phyloP scores from a whole-genome alignment of 2,113 vertebrate species.

The Catharus bicknelli region DNA sequence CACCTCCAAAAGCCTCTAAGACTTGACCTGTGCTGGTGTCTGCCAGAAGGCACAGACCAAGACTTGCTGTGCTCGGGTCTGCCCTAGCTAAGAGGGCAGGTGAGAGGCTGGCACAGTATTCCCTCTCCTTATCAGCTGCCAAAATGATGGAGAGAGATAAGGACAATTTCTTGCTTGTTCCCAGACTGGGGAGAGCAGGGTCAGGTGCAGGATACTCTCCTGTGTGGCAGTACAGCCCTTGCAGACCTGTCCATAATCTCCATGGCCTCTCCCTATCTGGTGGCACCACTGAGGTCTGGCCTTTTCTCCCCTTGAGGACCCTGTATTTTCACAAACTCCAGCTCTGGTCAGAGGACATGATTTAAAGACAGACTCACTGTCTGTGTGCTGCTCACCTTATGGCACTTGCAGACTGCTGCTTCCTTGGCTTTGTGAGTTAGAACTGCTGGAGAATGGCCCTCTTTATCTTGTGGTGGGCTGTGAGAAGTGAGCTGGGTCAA shows the following conservation, averaged over 20 bases:
- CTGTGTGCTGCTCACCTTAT: background rate
- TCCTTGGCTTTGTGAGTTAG: background rate
- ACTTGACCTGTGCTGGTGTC: background rate
- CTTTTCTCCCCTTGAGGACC: background rate
- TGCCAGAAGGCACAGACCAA: background rate
- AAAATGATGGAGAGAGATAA: background rate
- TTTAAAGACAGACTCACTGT: background rate
- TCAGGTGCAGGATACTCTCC: background rate
- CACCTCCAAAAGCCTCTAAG: background rate
- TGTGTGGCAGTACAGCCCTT: background rate
- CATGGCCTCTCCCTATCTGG: background rate
- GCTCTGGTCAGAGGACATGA: background rate
- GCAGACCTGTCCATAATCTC: background rate
- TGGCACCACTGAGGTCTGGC: background rate
- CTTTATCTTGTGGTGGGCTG: background rate
- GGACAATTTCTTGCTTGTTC: background rate
- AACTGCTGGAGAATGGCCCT: background rate
- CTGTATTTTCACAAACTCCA: background rate
- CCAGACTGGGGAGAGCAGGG: background rate
- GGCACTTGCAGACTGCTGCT: background rate
- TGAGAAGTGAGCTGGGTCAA: background rate
- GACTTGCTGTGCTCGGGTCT: background rate
- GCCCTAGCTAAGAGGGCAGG: background rate
- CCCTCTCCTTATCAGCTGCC: background rate
- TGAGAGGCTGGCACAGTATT: rapidly evolving